These are phyloP conservation scores for Parauchenoglanis ngamensis DNA, from an alignment of 2,797 vertebrate genomes.

Conservation along the genomic window DNA sequence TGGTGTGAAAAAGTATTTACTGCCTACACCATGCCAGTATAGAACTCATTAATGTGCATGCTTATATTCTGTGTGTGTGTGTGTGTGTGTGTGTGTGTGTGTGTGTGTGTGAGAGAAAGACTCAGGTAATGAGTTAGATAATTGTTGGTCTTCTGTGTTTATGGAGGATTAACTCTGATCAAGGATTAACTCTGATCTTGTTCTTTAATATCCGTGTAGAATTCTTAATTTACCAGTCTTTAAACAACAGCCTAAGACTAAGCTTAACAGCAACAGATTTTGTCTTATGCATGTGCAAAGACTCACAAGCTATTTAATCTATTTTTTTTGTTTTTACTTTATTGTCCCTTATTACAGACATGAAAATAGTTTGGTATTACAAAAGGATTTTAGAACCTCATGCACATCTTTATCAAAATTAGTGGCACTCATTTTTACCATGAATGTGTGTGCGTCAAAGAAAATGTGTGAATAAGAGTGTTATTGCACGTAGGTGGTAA, in stretches of 20 bases:
- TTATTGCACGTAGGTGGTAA: slow-evolving; percentile 7
- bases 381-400: slow-evolving; percentile 25
- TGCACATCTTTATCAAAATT: slow-evolving; percentile 8
- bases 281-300: background rate
- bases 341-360: slow-evolving; percentile 5
- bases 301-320: background rate
- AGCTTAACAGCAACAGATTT: slow-evolving; percentile 30
- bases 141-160: background rate
- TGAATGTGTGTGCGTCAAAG: background rate
- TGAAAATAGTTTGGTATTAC: background rate
- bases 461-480: background rate
- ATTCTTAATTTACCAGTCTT: background rate
- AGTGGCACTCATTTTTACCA: slow-evolving; percentile 11
- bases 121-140: background rate
- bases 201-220: background rate
- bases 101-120: background rate
- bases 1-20: slow-evolving; percentile 11
- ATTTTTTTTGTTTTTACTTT: background rate
- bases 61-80: background rate
- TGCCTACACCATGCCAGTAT: slow-evolving; percentile 38
- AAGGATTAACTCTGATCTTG: background rate
- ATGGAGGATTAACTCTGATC: too few relatives aligned
- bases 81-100: background rate
- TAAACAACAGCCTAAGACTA: background rate
- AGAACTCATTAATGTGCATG: slow-evolving; percentile 16